Base-by-base conservation (phyloP, 2,797 vertebrate genomes). In the Aviceda leuphotes region DNA sequence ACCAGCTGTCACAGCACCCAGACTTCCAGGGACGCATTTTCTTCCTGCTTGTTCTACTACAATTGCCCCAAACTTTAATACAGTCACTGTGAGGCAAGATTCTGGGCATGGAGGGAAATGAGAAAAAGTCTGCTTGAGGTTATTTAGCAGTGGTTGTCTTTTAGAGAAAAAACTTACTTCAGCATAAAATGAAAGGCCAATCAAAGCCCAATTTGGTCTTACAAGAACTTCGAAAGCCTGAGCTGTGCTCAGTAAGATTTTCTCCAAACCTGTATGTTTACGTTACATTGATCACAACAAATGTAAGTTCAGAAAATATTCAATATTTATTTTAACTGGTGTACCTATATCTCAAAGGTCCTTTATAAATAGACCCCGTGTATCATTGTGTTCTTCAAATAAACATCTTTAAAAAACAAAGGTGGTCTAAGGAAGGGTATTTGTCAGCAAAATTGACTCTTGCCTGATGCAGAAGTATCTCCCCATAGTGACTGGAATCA, bases 321-420 rank as follows among this genome's bases (percentile, higher is more conserved):
- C 6, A n/a, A 11, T 25, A 41, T 26, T 59, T 54, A 10, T 70
- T 77, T 78, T 39, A 55, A 73, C 49, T 70, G 55, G 9, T 0
- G 1, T 49, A 37, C 5, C 16, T 79, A 0, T 50, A 21, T 39
- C 15, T 52, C 55, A 52, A 41, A 37, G 24, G 17, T 6, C 5
- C 22, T 44, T 52, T 52, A 20, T 26, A 56, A 67, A 35, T 18
- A 66, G 8, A 11, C 4, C 14, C 6, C 0, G 0, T 10, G 7
- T 33, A 31, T 35, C 31, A 30, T 52, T 65, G n/a, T 46, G 12
- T 25, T 52, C 33, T 39, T 54, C 37, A 89, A 20, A 80, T 26
- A 52, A 66, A 30, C 19, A 39, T 18, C 17, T 77, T 26, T 39
- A n/a, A 68, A 62, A 76, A 24, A 1, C 11, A 30, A 63, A 86